Conservation (phyloP, 2,797 vertebrate genomes). For the Mustela erminea region DNA sequence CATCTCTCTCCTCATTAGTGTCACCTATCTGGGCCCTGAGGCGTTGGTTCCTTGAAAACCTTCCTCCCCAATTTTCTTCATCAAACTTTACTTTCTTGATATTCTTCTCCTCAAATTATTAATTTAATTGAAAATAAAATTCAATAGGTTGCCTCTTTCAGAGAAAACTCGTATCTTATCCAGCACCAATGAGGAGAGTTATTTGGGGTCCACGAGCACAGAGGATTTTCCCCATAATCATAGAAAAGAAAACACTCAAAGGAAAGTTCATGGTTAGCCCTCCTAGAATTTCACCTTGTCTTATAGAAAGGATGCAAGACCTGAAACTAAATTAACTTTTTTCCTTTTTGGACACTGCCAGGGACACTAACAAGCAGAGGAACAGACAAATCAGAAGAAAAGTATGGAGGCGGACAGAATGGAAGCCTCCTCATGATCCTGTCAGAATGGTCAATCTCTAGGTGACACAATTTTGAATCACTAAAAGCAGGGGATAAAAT, state of each 20-base stretch:
- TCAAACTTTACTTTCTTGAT: conserved; percentile 14
- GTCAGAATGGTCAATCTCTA: not conserved
- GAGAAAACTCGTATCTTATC: not conserved
- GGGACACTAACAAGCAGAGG: not conserved
- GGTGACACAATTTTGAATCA: not conserved
- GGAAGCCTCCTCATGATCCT: not conserved
- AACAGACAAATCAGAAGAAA: not conserved
- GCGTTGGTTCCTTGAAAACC: not conserved
- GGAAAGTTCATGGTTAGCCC: not conserved
- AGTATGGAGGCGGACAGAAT: not conserved
- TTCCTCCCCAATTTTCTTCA: not conserved
- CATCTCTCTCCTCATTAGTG: not conserved
- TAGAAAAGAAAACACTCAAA: conserved; percentile 19
- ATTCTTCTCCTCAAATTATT: not conserved
- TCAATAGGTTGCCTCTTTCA: not conserved
- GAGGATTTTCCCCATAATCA: not conserved
- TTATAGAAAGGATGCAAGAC: not conserved
- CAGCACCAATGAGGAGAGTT: not conserved
- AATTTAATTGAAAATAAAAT: conserved; percentile 8
- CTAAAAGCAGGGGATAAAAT: not conserved
- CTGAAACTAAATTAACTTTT: not conserved
- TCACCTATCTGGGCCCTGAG: not conserved
- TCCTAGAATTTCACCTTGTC: not conserved
- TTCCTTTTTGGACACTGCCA: not conserved
- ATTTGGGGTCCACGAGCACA: not conserved